Conservation (phyloP, 2,113 vertebrate genomes). For the human region GRCh38 chr3:66040501-66041000, state of each 20-base stretch:
- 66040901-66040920: not conserved
- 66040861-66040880: not conserved
- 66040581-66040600: no score
- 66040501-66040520: no score
- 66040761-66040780: not conserved
- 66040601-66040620: no score
- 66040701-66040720: no score
- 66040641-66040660: no score
- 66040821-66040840: not conserved
- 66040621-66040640: no score
- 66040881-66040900: not conserved
- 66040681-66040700: no score
- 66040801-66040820: not conserved
- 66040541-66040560: no score
- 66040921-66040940: not conserved
- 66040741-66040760: not conserved
- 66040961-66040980: not conserved
- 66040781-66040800: slow-evolving; percentile 25
- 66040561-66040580: no score
- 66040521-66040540: no score
- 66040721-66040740: not conserved
- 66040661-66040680: no score
- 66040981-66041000: not conserved
- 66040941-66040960: not conserved
- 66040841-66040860: not conserved